Conservation (phyloP, 2,888 invertebrate species). For the Deilephila porcellus region DNA sequence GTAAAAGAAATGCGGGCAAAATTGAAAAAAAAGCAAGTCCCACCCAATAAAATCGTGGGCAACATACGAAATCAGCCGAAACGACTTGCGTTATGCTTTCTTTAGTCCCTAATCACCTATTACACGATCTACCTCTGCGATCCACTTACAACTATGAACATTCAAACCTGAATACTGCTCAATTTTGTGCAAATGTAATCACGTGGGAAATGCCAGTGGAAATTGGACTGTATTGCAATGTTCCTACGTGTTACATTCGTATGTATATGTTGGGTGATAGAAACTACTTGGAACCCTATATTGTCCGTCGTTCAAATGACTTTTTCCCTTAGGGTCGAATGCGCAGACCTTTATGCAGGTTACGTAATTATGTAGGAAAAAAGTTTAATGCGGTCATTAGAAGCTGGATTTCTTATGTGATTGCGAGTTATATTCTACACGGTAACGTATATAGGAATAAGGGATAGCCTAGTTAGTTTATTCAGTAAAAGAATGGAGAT, state of each 20-base stretch:
- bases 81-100: constrained; percentile 17
- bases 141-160: constrained; percentile 24
- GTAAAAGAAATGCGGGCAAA: neutral
- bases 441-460: no score
- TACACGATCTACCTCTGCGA: constrained; percentile 22
- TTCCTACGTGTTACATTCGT: neutral
- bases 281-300: constrained; percentile 6
- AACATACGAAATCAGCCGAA: constrained; percentile 26
- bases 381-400: constrained; percentile 15
- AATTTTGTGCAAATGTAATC: constrained; percentile 18
- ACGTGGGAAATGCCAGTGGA: neutral
- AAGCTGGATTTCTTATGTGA: neutral
- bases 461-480: no score
- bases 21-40: constrained; percentile 23
- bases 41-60: constrained; percentile 16
- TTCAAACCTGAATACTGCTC: constrained; percentile 17
- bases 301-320: constrained; percentile 12
- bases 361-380: constrained; percentile 10
- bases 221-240: neutral
- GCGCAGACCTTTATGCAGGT: constrained; percentile 21
- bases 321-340: constrained; percentile 18
- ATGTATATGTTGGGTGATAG: neutral
- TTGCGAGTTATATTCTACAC: no score
- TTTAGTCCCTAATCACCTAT: constrained; percentile 23
- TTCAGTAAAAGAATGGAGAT: no score